phyloP scores from a whole-genome alignment of 2,113 vertebrate species.

The Heliornis fulica region DNA sequence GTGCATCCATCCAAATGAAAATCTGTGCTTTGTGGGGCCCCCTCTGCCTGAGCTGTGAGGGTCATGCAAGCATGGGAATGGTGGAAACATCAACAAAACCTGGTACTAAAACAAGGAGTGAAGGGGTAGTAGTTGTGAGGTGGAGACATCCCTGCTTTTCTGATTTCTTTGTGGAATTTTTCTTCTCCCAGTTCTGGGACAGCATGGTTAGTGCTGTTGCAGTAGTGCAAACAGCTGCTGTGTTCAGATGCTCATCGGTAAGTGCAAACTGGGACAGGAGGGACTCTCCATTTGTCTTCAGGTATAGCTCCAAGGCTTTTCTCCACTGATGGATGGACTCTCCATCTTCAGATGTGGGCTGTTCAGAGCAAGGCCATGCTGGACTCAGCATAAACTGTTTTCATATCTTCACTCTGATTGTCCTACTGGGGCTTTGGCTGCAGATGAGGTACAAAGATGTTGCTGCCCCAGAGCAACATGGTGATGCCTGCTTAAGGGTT shows the following conservation, averaged over 20 bases:
- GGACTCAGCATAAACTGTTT: neutral
- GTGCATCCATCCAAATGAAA: fast-evolving
- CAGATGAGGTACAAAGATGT: neutral
- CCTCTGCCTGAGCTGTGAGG: neutral
- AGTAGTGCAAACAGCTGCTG: neutral
- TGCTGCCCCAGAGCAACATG: neutral
- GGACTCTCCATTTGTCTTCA: neutral
- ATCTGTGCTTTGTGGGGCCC: neutral
- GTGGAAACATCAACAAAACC: neutral
- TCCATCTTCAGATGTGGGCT: neutral
- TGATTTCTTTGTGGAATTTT: neutral
- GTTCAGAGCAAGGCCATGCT: neutral
- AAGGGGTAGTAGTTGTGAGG: neutral
- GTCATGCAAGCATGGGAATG: neutral
- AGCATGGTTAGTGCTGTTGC: neutral
- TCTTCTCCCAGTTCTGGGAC: neutral
- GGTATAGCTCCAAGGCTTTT: neutral
- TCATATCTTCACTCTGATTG: neutral
- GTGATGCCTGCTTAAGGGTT: neutral
- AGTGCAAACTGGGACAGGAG: neutral
- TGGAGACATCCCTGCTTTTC: neutral
- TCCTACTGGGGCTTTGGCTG: neutral
- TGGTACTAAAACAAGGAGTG: neutral
- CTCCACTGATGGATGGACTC: neutral
- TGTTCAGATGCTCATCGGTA: fast-evolving